Base-by-base conservation (phyloP, 2,113 vertebrate genomes). In the Malurus elegans region DNA sequence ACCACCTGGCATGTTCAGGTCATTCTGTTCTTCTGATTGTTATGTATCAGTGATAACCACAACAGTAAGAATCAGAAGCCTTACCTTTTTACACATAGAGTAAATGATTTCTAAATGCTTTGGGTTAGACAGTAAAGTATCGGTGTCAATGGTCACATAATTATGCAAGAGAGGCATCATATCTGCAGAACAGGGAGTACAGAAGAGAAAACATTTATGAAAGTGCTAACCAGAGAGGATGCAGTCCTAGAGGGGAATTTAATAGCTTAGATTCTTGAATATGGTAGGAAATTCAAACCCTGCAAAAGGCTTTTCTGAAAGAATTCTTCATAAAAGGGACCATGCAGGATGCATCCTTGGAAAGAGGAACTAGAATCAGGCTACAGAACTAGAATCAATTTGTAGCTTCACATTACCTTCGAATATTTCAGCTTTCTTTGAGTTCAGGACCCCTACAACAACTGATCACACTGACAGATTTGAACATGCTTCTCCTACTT, bases 111-210 rank as follows among this genome's bases (percentile, higher is more conserved):
- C 99, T 69, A 99, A 96, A 94, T 99, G 98, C 84, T 99, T 99
- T 42, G 99, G 98, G 90, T 98, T 99, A 73, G 99, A 98, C 29
- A 99, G 95, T 57, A 99, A 98, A 94, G 98, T 98, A 94, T 99
- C 98, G 9, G 99, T 99, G 84, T 99, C 99, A 92, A 99, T 98
- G 5, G 99, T 99, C 92, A 99, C 98, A n/a, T 99, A 99, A 97
- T 99, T 99, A 97, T 99, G 99, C 96, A 99, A 96, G 44, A 99
- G 99, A 91, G 99, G 99, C 99, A 99, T 99, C 99, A 99, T 99
- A 97, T 99, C 99, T 99, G 97, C 48, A 96, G 86, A 96, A 71
- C 2, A 88, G 23, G 25, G 67, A 90, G 15, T 91, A 40, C 8
- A 82, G 84, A 81, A 84, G 20, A 67, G 32, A 60, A 80, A 92